phyloP scores from a whole-genome alignment of 2,888 invertebrate genomes.

The Drosophila conformis region DNA sequence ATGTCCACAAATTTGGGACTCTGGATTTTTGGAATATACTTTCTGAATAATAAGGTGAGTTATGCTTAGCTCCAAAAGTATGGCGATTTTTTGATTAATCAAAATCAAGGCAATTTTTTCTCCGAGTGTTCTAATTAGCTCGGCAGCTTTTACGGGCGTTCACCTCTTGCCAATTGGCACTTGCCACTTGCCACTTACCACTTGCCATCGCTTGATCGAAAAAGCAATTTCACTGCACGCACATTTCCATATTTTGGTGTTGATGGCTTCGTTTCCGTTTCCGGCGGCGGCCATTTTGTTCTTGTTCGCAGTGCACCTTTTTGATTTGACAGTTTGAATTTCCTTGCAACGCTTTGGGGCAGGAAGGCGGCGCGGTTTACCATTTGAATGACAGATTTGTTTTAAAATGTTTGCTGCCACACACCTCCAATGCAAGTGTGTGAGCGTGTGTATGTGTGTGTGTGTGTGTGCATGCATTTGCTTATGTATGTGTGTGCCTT shows the following conservation, averaged over 20 bases:
- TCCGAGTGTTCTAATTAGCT: constrained; percentile 37
- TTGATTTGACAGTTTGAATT: constrained; percentile 44
- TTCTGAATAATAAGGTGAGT: background rate
- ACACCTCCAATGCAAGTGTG: background rate
- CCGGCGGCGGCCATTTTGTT: constrained; percentile 49
- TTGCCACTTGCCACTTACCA: background rate
- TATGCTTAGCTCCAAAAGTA: background rate
- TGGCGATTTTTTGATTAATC: background rate
- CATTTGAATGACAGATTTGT: constrained; percentile 14
- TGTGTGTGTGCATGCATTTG: background rate
- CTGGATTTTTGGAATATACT: background rate
- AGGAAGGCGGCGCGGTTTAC: background rate
- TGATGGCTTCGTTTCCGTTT: constrained; percentile 43
- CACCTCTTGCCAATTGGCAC: background rate
- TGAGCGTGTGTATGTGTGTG: constrained; percentile 9
- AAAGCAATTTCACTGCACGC: constrained; percentile 64
- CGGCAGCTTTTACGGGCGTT: background rate
- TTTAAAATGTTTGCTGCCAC: constrained; percentile 22
- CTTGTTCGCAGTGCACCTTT: constrained; percentile 44
- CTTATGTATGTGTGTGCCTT: background rate
- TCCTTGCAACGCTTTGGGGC: constrained; percentile 21
- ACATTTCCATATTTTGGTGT: constrained; percentile 55
- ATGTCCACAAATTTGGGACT: too few species aligned
- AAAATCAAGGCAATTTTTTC: background rate
- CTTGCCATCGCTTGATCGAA: constrained; percentile 1